Conservation (phyloP, 2,113 vertebrate species). For the Brachionichthys hirsutus region DNA sequence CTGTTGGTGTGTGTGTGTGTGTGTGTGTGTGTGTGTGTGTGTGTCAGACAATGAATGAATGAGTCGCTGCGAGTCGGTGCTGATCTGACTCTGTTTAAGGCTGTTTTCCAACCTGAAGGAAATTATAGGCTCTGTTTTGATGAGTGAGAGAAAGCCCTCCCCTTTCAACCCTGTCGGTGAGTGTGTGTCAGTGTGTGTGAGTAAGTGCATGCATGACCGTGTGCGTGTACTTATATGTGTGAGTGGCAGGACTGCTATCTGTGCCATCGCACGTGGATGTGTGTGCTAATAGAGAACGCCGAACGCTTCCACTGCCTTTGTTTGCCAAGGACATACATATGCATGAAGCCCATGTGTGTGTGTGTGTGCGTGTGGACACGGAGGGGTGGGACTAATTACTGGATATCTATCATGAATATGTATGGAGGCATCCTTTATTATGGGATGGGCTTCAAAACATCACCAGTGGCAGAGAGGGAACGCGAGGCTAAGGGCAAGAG, state of each 20-base stretch:
- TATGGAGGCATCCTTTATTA: constrained; percentile 83
- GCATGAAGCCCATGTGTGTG: constrained; percentile 71
- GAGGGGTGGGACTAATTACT: constrained; percentile 78
- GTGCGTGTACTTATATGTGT: constrained; percentile 33
- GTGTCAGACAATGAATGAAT: constrained; percentile 40
- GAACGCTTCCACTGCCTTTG: constrained; percentile 78
- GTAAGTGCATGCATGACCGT: constrained; percentile 26
- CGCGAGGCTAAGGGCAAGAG: constrained; percentile 45
- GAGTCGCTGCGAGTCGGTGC: constrained; percentile 42
- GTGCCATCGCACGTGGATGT: constrained; percentile 77
- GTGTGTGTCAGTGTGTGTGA: constrained; percentile 11
- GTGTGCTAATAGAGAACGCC: constrained; percentile 82
- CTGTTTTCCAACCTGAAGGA: constrained; percentile 66
- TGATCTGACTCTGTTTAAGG: constrained; percentile 59
- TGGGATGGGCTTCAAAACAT: constrained; percentile 79
- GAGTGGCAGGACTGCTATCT: constrained; percentile 74
- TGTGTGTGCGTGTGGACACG: constrained; percentile 45
- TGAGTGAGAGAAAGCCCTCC: constrained; percentile 59
- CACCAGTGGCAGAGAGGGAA: constrained; percentile 64
- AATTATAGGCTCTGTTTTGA: constrained; percentile 71
- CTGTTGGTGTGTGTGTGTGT: constrained; percentile 47
- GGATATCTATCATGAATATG: constrained; percentile 86
- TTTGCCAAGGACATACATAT: constrained; percentile 82
- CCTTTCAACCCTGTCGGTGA: constrained; percentile 29
- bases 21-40: constrained; percentile 24